Percentiles rank a stretch among this genome's conserved stretches.
Conservation (phyloP, 35 echinoderm and acorn worm species). For the Acanthaster planci region DNA sequence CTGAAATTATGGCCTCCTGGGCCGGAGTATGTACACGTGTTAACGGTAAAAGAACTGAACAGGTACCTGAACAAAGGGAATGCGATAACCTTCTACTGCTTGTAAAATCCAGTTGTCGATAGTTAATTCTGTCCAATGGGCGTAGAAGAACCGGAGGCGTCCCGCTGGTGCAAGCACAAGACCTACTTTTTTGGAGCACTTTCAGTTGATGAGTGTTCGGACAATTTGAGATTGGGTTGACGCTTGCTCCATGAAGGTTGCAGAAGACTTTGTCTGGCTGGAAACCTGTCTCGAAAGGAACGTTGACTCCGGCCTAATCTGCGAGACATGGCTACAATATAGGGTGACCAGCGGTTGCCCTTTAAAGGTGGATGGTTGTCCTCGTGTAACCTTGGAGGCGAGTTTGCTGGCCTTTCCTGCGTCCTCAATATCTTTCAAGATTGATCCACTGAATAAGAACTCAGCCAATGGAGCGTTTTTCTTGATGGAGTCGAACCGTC, state of each 20-base stretch:
- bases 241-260: background rate
- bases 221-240: background rate
- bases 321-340: too few species aligned
- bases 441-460: too few species aligned
- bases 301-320: too few species aligned
- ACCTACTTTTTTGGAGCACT: slow-evolving; percentile 8
- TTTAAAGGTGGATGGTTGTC: too few species aligned
- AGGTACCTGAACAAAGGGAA: background rate
- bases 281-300: too few species aligned
- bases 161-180: background rate
- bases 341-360: too few species aligned
- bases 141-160: background rate
- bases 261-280: too few species aligned
- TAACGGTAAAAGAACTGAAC: background rate
- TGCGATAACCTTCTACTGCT: background rate
- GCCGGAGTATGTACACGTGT: background rate
- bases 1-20: background rate
- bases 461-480: background rate
- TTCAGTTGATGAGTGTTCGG: background rate
- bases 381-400: too few species aligned
- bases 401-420: too few species aligned
- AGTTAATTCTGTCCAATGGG: background rate
- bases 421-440: too few species aligned
- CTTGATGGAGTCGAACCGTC: background rate
- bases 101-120: background rate